Percentiles rank a stretch among this genome's conserved stretches.
Evolutionary conservation across 2,113 vertebrate genomes (phyloP).

Genomic region (Euleptes europaea): DNA sequence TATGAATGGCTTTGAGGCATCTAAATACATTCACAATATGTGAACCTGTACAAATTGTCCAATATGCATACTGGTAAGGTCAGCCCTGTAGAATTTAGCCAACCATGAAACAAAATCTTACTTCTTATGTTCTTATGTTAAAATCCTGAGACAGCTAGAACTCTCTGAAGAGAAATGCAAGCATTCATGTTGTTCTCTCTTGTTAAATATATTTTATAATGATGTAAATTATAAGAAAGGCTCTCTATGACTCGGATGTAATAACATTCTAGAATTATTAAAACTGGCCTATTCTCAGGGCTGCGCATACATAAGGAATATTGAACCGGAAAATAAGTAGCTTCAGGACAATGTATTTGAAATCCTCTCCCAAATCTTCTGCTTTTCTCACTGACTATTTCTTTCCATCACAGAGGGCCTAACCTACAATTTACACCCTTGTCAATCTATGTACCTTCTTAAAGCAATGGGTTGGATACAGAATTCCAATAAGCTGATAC

Average conservation of each 20-base stretch:
- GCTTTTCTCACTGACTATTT: neutral
- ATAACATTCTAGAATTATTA: neutral
- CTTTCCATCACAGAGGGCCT: neutral
- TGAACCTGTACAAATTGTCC: neutral
- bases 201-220: neutral
- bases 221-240: too few species aligned
- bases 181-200: neutral
- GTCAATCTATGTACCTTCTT: neutral
- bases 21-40: neutral
- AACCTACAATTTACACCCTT: neutral
- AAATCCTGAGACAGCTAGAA: neutral
- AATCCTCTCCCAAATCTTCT: neutral
- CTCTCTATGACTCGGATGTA: neutral
- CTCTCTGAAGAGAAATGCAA: neutral
- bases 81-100: neutral
- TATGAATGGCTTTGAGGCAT: neutral
- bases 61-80: neutral
- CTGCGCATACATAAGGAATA: neutral
- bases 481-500: neutral
- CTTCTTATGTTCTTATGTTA: too few species aligned
- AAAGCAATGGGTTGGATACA: neutral
- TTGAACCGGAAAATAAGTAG: conserved; percentile 11
- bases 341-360: neutral
- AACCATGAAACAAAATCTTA: neutral
- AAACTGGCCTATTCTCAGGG: neutral